Base-by-base conservation (phyloP, 1,140 invertebrate species). In the Drosophila willistoni region DNA sequence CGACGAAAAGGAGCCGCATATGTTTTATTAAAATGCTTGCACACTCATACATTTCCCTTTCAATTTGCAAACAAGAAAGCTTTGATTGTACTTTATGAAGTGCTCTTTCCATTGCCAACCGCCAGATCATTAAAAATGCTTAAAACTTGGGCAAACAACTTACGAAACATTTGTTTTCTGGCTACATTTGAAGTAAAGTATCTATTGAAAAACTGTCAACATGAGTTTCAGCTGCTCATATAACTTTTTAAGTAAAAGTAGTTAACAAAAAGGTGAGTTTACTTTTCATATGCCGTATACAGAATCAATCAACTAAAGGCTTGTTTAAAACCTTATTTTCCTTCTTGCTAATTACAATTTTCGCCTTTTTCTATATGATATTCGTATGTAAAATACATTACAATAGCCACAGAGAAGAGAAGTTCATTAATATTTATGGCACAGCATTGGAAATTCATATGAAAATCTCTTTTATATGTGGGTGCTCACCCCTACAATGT, bases 11-110 rank as follows among this genome's bases (percentile, higher is more conserved):
- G 79, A 68, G 66, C 61, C 84, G 73, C 84, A 87, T 87, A 87
- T 87, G 84, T 89, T 87, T 87, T 87, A 87, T 87, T 87, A 87
- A 87, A 83, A 87, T 89, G 73, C 81, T 64, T 57, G 7, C 44
- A 51, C 17, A 51, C 44, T 22, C 68, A 36, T 65, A 68, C 77
- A 89, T 87, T 87, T 87, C 84, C 77, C 84, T 87, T 87, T 87
- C 83, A 87, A 89, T 87, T 89, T 71, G 56, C 84, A 87, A 80
- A 87, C 76, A 80, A 68, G 76, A 51, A 56, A 14, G 64, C 41
- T 73, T 25, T 65, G 62, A 62, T 72, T 75, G 76, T 68, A 74
- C 77, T 60, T 79, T 61, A 65, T 44, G 70, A 14, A 39, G 42
- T 68, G 79, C 41, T 13, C 10, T 39, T 64, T 68, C 62, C 19